Evolutionary conservation across 2,888 invertebrate species (phyloP).

Genomic region (Drosophila limbata): DNA sequence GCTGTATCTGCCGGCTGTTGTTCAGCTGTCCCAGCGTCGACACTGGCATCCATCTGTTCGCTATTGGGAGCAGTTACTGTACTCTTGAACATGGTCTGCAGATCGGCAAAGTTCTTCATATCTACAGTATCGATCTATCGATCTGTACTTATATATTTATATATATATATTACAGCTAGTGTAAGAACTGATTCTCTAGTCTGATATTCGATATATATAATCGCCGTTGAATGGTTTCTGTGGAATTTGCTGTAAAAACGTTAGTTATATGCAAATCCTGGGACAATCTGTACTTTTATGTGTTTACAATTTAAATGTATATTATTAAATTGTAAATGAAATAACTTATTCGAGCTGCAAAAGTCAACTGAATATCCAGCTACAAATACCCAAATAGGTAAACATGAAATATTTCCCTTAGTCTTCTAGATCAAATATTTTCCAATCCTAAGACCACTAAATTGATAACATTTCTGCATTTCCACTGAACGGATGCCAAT

Average conservation of each 20-base stretch:
- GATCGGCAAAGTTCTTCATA: constrained; percentile 84
- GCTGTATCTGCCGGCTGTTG: constrained; percentile 41
- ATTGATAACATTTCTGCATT: too few relatives aligned
- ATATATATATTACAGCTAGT: background rate
- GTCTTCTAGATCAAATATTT: background rate
- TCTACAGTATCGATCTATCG: background rate
- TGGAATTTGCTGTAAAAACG: constrained; percentile 81
- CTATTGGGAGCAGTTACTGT: constrained; percentile 73
- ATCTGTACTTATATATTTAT: too few relatives aligned
- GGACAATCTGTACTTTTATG: constrained; percentile 41
- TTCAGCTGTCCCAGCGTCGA: constrained; percentile 7
- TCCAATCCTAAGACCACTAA: too few relatives aligned
- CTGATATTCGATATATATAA: background rate
- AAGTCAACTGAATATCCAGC: constrained; percentile 23
- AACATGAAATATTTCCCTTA: too few relatives aligned
- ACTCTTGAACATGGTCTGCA: constrained; percentile 79
- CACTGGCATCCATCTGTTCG: constrained; percentile 63
- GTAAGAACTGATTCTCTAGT: background rate
- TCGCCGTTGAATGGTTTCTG: constrained; percentile 44
- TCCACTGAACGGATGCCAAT: too few relatives aligned
- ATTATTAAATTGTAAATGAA: constrained; percentile 39
- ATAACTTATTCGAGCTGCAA: constrained; percentile 47
- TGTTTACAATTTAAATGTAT: constrained; percentile 36
- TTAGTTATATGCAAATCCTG: constrained; percentile 35
- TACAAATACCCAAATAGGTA: constrained; percentile 19